These are phyloP conservation scores for Taenioides sp. DNA, from an alignment of 2,797 vertebrate species.

Conservation along the genomic window DNA sequence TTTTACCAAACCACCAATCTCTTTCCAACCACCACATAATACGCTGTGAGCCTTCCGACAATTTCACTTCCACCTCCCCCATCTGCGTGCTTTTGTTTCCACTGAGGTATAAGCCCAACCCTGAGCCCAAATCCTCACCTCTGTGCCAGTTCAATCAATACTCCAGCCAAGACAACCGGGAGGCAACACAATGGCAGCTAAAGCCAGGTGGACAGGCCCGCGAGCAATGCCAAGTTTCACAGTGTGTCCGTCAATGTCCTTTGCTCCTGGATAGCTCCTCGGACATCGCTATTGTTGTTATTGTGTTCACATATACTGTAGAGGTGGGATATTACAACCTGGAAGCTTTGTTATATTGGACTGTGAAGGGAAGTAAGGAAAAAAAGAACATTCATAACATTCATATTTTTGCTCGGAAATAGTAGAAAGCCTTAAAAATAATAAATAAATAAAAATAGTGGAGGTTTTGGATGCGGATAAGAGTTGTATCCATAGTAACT, in stretches of 20 bases:
- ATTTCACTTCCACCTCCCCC: slow-evolving; percentile 48
- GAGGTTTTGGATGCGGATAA: slow-evolving; percentile 4
- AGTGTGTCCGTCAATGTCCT: slow-evolving; percentile 60
- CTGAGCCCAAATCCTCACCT: slow-evolving; percentile 63
- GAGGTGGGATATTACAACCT: slow-evolving; percentile 46
- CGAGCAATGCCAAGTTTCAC: slow-evolving; percentile 53
- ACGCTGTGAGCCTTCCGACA: slow-evolving; percentile 56
- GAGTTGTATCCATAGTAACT: background rate
- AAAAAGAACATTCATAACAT: background rate
- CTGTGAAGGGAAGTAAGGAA: slow-evolving; percentile 49
- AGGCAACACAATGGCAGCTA: slow-evolving; percentile 62
- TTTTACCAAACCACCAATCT: slow-evolving; percentile 54
- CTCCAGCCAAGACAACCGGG: slow-evolving; percentile 55
- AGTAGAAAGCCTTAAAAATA: slow-evolving; percentile 17
- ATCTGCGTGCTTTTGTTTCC: slow-evolving; percentile 62
- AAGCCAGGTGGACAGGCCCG: slow-evolving; percentile 59
- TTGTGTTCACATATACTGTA: slow-evolving; percentile 54
- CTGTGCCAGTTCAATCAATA: slow-evolving; percentile 64
- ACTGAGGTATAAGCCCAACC: slow-evolving; percentile 51
- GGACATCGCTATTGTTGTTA: slow-evolving; percentile 41
- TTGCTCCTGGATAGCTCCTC: slow-evolving; percentile 40
- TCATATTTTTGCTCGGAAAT: background rate
- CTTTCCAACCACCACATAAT: slow-evolving; percentile 58
- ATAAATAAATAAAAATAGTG: too few species aligned
- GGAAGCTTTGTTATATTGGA: slow-evolving; percentile 59